phyloP scores from a whole-genome alignment of 1,140 invertebrate species.

The Psilanteris sp. region DNA sequence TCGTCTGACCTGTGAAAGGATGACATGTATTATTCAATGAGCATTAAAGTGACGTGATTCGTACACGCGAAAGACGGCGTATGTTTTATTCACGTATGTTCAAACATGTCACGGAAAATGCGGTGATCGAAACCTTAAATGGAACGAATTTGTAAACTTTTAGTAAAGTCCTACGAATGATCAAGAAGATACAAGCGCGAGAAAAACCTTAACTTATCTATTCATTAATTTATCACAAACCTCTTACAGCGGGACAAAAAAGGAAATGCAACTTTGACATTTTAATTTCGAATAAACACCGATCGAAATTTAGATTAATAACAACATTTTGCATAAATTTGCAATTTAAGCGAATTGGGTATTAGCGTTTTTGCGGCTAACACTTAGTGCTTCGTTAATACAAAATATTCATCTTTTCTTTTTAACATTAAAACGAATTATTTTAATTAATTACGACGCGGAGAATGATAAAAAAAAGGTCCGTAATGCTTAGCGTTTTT shows the following conservation, averaged over 20 bases:
- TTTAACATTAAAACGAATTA: too few species aligned
- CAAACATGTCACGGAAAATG: conserved; percentile 35
- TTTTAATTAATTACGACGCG: too few species aligned
- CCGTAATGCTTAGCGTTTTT: too few species aligned
- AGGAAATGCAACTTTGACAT: neutral
- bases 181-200: conserved; percentile 1
- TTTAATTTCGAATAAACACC: conserved; percentile 6
- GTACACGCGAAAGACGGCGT: conserved; percentile 38
- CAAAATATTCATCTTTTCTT: too few species aligned
- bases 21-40: conserved; percentile 44
- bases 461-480: too few species aligned
- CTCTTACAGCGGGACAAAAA: neutral
- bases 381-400: too few species aligned
- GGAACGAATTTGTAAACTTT: conserved; percentile 45
- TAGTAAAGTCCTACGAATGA: neutral
- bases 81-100: conserved; percentile 49
- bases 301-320: neutral
- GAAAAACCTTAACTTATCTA: too few species aligned
- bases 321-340: too few species aligned
- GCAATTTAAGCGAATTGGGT: too few species aligned
- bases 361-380: too few species aligned
- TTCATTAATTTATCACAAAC: conserved; percentile 17
- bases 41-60: conserved; percentile 49
- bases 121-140: conserved; percentile 42
- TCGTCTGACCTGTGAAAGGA: conserved; percentile 31